A percentile compares a stretch with the other conserved stretches of the same genome.
phyloP scores from a whole-genome alignment of 92 coral and sea anemone genomes.

The Palythoa heliodiscus region DNA sequence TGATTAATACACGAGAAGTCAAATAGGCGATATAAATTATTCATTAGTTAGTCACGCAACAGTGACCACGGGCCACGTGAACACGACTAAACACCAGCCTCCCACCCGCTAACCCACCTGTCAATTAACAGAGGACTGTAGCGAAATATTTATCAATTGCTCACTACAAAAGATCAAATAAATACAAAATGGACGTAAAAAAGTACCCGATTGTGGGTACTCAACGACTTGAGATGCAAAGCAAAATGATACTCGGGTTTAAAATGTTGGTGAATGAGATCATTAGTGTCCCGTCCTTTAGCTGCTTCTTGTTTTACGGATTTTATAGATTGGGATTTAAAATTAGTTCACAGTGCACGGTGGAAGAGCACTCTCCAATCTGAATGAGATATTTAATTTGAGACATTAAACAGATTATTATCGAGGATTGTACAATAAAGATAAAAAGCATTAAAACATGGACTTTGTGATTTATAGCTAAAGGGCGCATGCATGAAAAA shows the following conservation, averaged over 20 bases:
- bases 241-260: background rate
- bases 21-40: slow-evolving; percentile 1
- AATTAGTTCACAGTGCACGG: too few species aligned
- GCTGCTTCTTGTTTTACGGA: background rate
- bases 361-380: too few species aligned
- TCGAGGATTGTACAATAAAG: too few species aligned
- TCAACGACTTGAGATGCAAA: background rate
- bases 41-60: background rate
- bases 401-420: too few species aligned
- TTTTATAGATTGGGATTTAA: too few species aligned
- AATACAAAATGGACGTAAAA: background rate
- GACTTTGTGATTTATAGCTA: background rate
- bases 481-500: background rate
- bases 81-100: slow-evolving; percentile 23
- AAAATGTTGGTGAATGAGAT: background rate
- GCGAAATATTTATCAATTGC: slow-evolving; percentile 9
- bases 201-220: background rate
- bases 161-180: background rate
- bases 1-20: slow-evolving; percentile 26
- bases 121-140: background rate
- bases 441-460: too few species aligned
- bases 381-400: too few species aligned
- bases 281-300: background rate
- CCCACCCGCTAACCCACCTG: slow-evolving; percentile 5
- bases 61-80: slow-evolving; percentile 22